Percentiles rank a stretch among this genome's conserved stretches.
phyloP scores from a whole-genome alignment of 1,140 invertebrate species.

The Drosophila simulans region DNA sequence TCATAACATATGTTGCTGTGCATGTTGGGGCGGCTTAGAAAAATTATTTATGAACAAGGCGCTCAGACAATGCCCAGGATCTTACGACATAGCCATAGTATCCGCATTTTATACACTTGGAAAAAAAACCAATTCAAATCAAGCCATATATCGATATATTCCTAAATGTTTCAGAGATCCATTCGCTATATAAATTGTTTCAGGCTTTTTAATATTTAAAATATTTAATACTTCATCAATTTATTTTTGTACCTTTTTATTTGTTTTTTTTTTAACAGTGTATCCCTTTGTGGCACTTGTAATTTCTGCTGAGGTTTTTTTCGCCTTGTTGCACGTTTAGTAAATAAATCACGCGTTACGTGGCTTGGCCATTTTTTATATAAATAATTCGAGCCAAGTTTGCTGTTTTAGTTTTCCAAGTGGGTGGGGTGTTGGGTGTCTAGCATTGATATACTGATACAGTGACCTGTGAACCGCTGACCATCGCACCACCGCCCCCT shows the following conservation, averaged over 20 bases:
- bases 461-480: conserved; percentile 48
- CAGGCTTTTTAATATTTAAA: background rate
- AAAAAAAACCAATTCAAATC: background rate
- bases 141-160: no score
- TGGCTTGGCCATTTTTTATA: conserved; percentile 76
- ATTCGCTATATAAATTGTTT: no score
- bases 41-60: conserved; percentile 79
- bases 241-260: background rate
- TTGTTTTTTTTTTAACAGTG: background rate
- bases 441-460: conserved; percentile 49
- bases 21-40: conserved; percentile 71
- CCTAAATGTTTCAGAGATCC: no score
- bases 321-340: conserved; percentile 75
- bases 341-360: conserved; percentile 81
- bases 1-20: conserved; percentile 69
- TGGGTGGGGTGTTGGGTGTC: conserved; percentile 4
- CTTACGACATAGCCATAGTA: conserved; percentile 13
- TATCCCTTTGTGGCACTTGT: conserved; percentile 52
- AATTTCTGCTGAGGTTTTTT: conserved; percentile 78
- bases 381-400: conserved; percentile 75
- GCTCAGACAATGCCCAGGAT: conserved; percentile 66
- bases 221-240: background rate
- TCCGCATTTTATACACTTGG: background rate
- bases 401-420: conserved; percentile 48
- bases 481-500: conserved; percentile 46